These are phyloP conservation scores for Holcopasites calliopsidis DNA, from an alignment of 1,140 invertebrate species.

Conservation along the genomic window DNA sequence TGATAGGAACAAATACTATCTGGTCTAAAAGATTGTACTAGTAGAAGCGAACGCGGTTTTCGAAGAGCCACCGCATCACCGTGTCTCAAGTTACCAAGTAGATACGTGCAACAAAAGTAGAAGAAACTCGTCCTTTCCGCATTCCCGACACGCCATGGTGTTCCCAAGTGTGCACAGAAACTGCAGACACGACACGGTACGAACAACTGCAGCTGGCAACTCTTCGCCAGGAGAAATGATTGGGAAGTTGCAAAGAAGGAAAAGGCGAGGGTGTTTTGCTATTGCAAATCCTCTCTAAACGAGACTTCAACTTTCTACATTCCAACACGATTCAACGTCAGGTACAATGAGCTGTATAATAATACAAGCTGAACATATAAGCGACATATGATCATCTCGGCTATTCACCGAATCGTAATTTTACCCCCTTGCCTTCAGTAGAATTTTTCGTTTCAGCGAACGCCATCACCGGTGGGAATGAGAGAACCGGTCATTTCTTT, in stretches of 20 bases:
- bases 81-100: conserved; percentile 48
- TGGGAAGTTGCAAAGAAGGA: conserved; percentile 23
- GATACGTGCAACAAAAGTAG: conserved; percentile 53
- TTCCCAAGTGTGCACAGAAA: conserved; percentile 40
- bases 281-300: conserved; percentile 35
- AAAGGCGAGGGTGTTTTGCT: conserved; percentile 44
- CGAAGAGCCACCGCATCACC: conserved; percentile 52
- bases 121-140: conserved; percentile 55
- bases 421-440: neutral
- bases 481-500: neutral
- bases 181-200: conserved; percentile 42
- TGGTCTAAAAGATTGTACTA: conserved; percentile 36
- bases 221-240: conserved; percentile 45
- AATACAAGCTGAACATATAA: conserved; percentile 1
- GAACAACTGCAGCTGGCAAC: conserved; percentile 45
- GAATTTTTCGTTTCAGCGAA: neutral
- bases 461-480: neutral
- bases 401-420: neutral
- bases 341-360: neutral
- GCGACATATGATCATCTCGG: conserved; percentile 1
- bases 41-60: conserved; percentile 50
- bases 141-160: conserved; percentile 47
- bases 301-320: conserved; percentile 45
- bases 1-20: conserved; percentile 53
- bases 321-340: conserved; percentile 38